A percentile compares a stretch with the other conserved stretches of the same genome.
Conservation (phyloP, 2,888 invertebrate species). For the Lepidochrysops patricia region DNA sequence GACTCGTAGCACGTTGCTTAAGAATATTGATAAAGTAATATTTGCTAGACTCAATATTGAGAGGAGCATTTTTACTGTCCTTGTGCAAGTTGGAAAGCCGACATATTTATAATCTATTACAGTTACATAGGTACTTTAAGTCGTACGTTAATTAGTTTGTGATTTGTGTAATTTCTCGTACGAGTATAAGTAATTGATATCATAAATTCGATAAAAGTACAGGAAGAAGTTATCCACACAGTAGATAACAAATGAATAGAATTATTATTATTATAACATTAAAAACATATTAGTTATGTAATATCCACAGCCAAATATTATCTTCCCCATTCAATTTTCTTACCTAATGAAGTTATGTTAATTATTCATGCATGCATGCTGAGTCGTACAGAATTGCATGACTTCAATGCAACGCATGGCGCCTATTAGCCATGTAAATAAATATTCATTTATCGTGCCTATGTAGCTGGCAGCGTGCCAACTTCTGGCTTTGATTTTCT, state of each 20-base stretch:
- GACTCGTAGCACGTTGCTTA: neutral
- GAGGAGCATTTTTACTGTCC: neutral
- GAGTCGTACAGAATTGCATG: neutral
- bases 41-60: neutral
- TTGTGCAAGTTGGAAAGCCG: neutral
- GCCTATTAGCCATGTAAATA: neutral
- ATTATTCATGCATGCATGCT: neutral
- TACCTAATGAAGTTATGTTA: neutral
- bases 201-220: too few relatives aligned
- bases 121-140: too few relatives aligned
- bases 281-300: too few relatives aligned
- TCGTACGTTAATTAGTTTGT: too few relatives aligned
- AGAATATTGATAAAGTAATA: neutral
- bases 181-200: too few relatives aligned
- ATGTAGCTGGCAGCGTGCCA: constrained; percentile 33
- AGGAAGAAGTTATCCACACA: too few relatives aligned
- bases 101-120: too few relatives aligned
- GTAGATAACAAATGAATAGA: too few relatives aligned
- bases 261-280: too few relatives aligned
- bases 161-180: too few relatives aligned
- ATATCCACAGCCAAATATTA: too few relatives aligned
- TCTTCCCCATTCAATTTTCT: neutral
- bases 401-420: neutral
- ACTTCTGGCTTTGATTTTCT: constrained; percentile 42
- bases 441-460: neutral